Evolutionary conservation across 2,113 vertebrate genomes (phyloP), one percentile per base, ranked within the genome.

Genomic region (Cololabis saira): DNA sequence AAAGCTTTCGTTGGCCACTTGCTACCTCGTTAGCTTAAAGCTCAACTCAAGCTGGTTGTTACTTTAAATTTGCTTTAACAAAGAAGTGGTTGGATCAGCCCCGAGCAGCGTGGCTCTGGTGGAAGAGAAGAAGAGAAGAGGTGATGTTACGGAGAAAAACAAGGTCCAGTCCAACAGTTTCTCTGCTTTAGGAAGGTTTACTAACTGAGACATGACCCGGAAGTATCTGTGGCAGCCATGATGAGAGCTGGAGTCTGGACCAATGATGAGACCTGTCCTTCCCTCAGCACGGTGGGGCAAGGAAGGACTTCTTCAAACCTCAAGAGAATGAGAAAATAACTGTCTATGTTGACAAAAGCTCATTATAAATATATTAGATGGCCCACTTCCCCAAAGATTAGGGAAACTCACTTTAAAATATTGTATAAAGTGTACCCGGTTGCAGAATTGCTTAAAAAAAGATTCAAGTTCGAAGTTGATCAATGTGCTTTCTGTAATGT

Each of bases 1-100:
- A 33, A 57, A 53, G 22, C 42, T 53, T 66, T 8, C 7, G 22
- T 33, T 22, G 13, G 78, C 67, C 57, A 56, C 70, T 77, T 73
- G 81, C 73, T 79, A 81, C 81, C 83, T 17, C 66, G 58, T 45
- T 83, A 84, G 78, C 70, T 75, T 56, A 48, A 5, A 14, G 41
- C 52, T 62, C 2, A 5, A 16, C 55, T 24, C 41, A 16, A 12
- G 21, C 58, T 63, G 30, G 43, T 54, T 73, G 56, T 61, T 61
- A 21, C 67, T 81, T 80, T 73, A 69, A 54, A 53, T 74, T 0
- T 48, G 24, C 19, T 76, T 42, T 76, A 59, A 76, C 51, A n/a
- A 40, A 44, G 59, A 33, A 51, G 21, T 61, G 50, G 15, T 12
- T 58, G 17, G 48, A 66, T 17, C 14, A 21, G 42, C 53, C 18